phyloP scores from a whole-genome alignment of 2,888 invertebrate genomes.

The Brenthis daphne region DNA sequence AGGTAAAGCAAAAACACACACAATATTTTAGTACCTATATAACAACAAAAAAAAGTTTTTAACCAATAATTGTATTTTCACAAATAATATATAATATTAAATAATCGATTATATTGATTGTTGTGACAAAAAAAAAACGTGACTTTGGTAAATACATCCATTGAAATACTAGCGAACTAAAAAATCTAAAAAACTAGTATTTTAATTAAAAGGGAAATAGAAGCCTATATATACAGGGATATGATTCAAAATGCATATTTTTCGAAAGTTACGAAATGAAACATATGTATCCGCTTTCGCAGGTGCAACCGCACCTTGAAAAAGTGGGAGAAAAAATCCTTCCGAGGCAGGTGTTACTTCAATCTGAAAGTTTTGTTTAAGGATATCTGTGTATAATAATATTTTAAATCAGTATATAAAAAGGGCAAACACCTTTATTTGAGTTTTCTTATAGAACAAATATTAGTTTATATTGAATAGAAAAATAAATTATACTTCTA shows the following conservation, averaged over 20 bases:
- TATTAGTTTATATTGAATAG: background rate
- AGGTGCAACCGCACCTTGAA: slow-evolving; percentile 42
- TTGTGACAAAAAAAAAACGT: background rate
- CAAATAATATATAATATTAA: background rate
- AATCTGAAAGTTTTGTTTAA: slow-evolving; percentile 20
- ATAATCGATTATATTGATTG: background rate
- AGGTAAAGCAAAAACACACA: too few species aligned
- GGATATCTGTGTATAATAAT: slow-evolving; percentile 2
- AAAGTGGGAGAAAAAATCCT: slow-evolving; percentile 36
- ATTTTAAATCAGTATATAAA: background rate
- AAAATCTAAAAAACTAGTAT: background rate
- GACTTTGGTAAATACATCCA: slow-evolving; percentile 16
- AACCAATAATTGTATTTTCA: too few species aligned
- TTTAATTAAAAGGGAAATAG: slow-evolving; percentile 4
- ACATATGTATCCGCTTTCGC: slow-evolving; percentile 35
- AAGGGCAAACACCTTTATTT: background rate
- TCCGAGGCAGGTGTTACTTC: slow-evolving; percentile 42
- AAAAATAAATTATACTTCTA: background rate
- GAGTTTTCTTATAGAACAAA: background rate
- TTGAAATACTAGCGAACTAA: slow-evolving; percentile 1
- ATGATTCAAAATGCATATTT: slow-evolving; percentile 16
- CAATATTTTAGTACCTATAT: too few species aligned
- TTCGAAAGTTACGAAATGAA: slow-evolving; percentile 20
- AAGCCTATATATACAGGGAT: slow-evolving; percentile 16
- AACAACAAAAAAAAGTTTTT: too few species aligned